phyloP scores from a whole-genome alignment of 1,140 invertebrate genomes.

The Drosophila punjabiensis region DNA sequence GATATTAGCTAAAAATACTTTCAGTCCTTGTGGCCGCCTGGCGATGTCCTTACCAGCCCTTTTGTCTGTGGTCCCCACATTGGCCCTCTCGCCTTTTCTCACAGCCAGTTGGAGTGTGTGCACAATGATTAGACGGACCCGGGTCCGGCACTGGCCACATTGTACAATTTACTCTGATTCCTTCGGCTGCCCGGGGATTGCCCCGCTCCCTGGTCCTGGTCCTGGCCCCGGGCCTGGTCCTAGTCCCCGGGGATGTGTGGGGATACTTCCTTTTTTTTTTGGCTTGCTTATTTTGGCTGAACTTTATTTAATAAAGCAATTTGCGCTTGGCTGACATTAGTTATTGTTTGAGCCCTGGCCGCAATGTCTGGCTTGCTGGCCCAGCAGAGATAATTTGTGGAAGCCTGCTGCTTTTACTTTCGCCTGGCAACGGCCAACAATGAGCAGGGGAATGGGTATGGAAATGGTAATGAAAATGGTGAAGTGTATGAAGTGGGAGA shows the following conservation, averaged over 20 bases:
- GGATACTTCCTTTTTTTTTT: conserved; percentile 47
- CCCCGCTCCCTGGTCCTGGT: background rate
- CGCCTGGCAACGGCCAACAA: background rate
- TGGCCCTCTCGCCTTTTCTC: conserved; percentile 15
- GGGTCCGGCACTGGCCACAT: conserved; percentile 72
- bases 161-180: conserved; percentile 79
- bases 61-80: conserved; percentile 45
- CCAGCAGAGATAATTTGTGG: conserved; percentile 69
- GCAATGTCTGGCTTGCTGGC: conserved; percentile 70
- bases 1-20: conserved; percentile 84
- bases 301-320: conserved; percentile 84
- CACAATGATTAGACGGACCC: conserved; percentile 77
- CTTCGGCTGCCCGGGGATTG: conserved; percentile 33
- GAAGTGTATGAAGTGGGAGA: background rate
- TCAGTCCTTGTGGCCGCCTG: conserved; percentile 64
- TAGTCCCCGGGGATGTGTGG: conserved; percentile 27
- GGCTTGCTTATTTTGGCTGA: conserved; percentile 77
- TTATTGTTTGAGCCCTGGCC: conserved; percentile 74
- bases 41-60: conserved; percentile 50
- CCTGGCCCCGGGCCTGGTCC: background rate
- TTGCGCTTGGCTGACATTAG: conserved; percentile 84
- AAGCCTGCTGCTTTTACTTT: conserved; percentile 18
- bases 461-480: background rate
- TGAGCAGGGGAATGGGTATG: background rate
- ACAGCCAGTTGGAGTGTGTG: conserved; percentile 73